These are phyloP conservation scores for Limnephilus lunatus DNA, from an alignment of 2,888 invertebrate species.

Conservation along the genomic window DNA sequence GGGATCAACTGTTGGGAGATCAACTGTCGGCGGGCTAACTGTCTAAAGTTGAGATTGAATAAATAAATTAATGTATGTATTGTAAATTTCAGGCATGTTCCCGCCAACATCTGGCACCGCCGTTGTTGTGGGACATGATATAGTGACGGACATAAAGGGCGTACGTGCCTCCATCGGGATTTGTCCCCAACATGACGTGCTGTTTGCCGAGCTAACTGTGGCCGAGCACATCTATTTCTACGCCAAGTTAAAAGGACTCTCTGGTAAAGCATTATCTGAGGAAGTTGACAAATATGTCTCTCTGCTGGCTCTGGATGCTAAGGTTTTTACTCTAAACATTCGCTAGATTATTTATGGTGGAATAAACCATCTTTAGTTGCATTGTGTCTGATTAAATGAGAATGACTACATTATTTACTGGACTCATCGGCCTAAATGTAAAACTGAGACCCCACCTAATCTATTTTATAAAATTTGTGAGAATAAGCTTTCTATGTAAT, in stretches of 20 bases:
- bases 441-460: too few species aligned
- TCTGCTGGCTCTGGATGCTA: slow-evolving; percentile 82
- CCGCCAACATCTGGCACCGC: slow-evolving; percentile 84
- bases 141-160: slow-evolving; percentile 78
- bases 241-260: slow-evolving; percentile 83
- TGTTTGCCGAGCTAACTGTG: slow-evolving; percentile 90
- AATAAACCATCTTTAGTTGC: background rate
- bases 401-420: background rate
- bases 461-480: too few species aligned
- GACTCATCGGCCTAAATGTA: background rate
- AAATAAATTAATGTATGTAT: background rate
- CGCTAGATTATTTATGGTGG: background rate
- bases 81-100: slow-evolving; percentile 77
- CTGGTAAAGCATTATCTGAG: slow-evolving; percentile 74
- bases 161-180: slow-evolving; percentile 86
- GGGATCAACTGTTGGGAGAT: too few species aligned
- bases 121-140: slow-evolving; percentile 83
- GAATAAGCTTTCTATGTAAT: too few species aligned
- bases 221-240: slow-evolving; percentile 90
- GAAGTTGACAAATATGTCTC: slow-evolving; percentile 82
- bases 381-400: background rate
- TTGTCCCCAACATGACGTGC: slow-evolving; percentile 91
- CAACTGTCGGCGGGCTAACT: too few species aligned
- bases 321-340: slow-evolving; percentile 72
- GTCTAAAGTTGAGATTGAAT: background rate